Base-by-base conservation (phyloP, 2,113 vertebrate genomes). In the Malurus cyaneus region DNA sequence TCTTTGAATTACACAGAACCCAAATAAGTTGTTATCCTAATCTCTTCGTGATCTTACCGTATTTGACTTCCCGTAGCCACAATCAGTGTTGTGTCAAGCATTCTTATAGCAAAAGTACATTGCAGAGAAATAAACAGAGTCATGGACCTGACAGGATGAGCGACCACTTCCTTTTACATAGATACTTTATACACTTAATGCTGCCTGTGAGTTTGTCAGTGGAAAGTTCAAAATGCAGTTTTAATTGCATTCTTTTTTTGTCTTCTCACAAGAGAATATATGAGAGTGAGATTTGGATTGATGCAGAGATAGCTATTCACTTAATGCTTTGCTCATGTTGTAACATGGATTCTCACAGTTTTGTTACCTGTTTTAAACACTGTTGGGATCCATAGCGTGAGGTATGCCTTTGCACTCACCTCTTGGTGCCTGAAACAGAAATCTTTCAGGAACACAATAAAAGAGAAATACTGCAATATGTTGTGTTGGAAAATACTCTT, bases 11-110 rank as follows among this genome's bases (percentile, higher is more conserved):
- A 80, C 34, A 78, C 20, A 2, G 88, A 94, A 83, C 59, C 39
- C 56, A 74, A 77, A 80, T 54, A 87, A 92, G 31, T 89, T 89
- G 49, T 93, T 96, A 71, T 67, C 41, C 21, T 95, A 86, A 93
- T 96, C 92, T 96, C 8, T 83, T 42, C 62, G 32, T 54, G 52
- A 92, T 94, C 88, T 96, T 57, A 72, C 9, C 92, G 15, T 84
- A 72, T 86, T 89, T 96, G 83, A 78, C 69, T 94, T 92, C 65
- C 47, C 0, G 0, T 64, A 86, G 72, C 69, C 41, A 44, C 60
- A 74, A 4, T 90, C 53, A 32, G 60, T 0, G 0, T 36, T 5
- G 6, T 80, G 76, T 86, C 86, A 86, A n/a, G 32, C 42, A 49
- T 71, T 96, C 36, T 64, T 31, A 17, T 62, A 66, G 72, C 56